These are phyloP conservation scores for Saguinus imperator DNA, from an alignment of 2,113 vertebrate species.

Conservation along the genomic window DNA sequence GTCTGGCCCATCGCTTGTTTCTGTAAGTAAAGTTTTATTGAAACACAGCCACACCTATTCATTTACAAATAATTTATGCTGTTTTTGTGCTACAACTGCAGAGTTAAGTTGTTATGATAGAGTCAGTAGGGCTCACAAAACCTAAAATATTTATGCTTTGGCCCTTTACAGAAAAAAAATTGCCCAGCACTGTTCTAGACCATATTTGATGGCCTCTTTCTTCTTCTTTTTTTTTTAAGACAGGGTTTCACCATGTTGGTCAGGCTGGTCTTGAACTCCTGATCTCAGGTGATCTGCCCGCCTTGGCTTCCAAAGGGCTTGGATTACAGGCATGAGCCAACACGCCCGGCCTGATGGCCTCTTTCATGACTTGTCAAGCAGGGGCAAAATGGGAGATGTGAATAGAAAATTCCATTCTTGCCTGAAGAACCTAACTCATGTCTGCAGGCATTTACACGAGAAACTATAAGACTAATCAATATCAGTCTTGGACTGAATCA, in stretches of 20 bases:
- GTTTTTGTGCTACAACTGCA: background rate
- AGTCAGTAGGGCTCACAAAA: background rate
- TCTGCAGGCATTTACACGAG: background rate
- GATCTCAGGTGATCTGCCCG: too few species aligned
- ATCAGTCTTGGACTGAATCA: background rate
- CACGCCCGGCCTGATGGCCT: background rate
- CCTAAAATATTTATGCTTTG: background rate
- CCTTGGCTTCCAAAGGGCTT: too few species aligned
- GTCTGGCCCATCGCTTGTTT: background rate
- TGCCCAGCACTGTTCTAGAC: background rate
- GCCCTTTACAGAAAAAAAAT: background rate
- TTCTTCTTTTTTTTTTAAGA: too few species aligned
- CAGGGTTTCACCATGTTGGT: too few species aligned
- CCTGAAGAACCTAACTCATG: background rate
- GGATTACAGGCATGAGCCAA: too few species aligned
- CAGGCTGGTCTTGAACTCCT: too few species aligned
- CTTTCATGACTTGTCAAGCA: background rate
- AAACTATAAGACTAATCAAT: background rate
- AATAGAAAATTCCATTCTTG: slow-evolving; percentile 2
- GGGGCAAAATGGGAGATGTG: background rate
- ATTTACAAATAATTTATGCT: background rate
- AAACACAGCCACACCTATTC: background rate
- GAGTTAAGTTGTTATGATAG: background rate
- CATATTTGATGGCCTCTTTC: background rate
- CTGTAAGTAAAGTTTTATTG: slow-evolving; percentile 1